Evolutionary conservation across 2,797 vertebrate genomes (phyloP).

Genomic region (Falco peregrinus): DNA sequence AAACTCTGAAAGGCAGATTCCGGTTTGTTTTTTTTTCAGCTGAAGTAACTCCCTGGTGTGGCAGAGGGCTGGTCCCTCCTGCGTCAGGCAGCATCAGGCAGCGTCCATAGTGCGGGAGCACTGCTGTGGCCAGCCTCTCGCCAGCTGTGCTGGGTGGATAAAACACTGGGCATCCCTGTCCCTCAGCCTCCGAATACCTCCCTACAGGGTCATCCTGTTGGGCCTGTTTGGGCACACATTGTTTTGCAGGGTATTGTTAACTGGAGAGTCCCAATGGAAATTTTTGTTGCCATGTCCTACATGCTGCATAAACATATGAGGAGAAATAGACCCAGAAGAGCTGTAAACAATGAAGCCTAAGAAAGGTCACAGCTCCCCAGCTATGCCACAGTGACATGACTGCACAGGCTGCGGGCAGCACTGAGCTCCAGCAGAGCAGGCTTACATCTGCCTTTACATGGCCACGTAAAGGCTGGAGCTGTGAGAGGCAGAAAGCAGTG

Average conservation of each 20-base stretch:
- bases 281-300: neutral
- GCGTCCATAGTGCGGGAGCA: neutral
- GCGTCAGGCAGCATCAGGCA: neutral
- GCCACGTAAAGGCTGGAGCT: neutral
- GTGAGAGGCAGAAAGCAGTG: neutral
- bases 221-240: neutral
- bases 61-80: neutral
- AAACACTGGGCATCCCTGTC: neutral
- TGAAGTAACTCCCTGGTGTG: neutral
- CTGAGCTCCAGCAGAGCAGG: neutral
- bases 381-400: neutral
- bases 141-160: neutral
- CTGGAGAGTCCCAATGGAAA: neutral
- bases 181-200: neutral
- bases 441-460: neutral
- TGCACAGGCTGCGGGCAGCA: fast-evolving
- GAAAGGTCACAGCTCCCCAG: neutral
- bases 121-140: neutral
- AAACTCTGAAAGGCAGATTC: neutral
- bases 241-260: neutral
- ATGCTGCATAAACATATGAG: neutral
- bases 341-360: neutral
- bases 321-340: neutral
- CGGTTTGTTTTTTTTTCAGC: neutral
- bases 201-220: neutral